phyloP scores from a whole-genome alignment of 53 echinoderm and acorn worm species.

The Apostichopus leukothele region DNA sequence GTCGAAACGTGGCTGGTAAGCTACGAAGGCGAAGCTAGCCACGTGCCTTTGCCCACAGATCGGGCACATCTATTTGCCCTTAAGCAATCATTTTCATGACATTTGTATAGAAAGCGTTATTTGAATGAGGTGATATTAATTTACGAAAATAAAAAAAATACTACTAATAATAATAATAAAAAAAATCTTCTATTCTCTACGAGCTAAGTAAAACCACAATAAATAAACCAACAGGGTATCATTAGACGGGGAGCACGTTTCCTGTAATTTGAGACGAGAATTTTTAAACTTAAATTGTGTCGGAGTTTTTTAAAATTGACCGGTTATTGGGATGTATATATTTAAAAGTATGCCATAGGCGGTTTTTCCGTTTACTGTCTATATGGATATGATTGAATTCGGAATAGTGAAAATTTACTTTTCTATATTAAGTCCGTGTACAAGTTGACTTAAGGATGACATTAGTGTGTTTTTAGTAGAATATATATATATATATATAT shows the following conservation, averaged over 20 bases:
- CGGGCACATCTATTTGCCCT: slow-evolving; percentile 30
- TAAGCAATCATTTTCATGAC: slow-evolving; percentile 17
- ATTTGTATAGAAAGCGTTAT: slow-evolving; percentile 25
- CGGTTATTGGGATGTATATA: background rate
- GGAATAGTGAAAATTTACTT: no score
- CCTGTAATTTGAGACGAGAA: slow-evolving; percentile 38
- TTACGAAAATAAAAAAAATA: background rate
- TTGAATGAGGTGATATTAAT: slow-evolving; percentile 2
- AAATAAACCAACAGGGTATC: slow-evolving; percentile 22
- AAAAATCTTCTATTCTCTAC: background rate
- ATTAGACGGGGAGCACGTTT: background rate
- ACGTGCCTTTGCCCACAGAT: slow-evolving; percentile 35
- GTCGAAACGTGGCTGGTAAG: slow-evolving; percentile 37
- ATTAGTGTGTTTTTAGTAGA: no score
- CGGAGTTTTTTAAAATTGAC: background rate
- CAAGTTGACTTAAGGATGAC: no score
- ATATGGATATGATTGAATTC: no score
- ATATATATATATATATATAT: background rate
- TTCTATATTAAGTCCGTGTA: no score
- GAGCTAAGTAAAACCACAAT: slow-evolving; percentile 23
- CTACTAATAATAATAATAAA: background rate
- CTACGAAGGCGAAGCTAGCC: slow-evolving; percentile 32
- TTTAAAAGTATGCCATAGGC: background rate
- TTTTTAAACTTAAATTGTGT: slow-evolving; percentile 8
- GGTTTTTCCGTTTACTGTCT: no score